A percentile compares a stretch with the other conserved stretches of the same genome.
Evolutionary conservation across 2,113 vertebrate species (phyloP).

Genomic region (Leucopsar rothschildi): DNA sequence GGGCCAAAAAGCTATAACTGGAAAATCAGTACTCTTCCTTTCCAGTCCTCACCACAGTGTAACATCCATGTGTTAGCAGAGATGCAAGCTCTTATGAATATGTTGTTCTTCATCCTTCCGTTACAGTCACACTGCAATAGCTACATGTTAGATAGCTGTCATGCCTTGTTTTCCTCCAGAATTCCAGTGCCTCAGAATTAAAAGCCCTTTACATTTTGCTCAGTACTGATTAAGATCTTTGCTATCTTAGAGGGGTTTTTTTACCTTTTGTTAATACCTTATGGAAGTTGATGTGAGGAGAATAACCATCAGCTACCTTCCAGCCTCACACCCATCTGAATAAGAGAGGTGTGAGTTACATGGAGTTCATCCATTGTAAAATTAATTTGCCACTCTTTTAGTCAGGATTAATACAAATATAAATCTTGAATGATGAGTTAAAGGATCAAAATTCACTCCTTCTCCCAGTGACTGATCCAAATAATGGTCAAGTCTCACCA

Average conservation of each 20-base stretch:
- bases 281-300: not conserved
- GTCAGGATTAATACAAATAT: not conserved
- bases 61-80: not conserved
- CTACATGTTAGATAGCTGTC: not conserved
- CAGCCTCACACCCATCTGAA: not conserved
- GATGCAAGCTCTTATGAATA: not conserved
- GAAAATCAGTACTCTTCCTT: not conserved
- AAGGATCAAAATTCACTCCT: not conserved
- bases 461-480: not conserved
- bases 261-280: not conserved
- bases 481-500: not conserved
- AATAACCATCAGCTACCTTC: not conserved
- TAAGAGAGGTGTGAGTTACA: not conserved
- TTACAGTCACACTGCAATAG: not conserved
- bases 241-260: not conserved
- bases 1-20: not conserved
- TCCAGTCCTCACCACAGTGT: not conserved
- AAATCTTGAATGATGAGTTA: not conserved
- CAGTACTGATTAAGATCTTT: not conserved
- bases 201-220: not conserved
- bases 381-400: not conserved
- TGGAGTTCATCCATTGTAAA: not conserved
- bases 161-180: not conserved
- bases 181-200: not conserved
- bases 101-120: not conserved